These are phyloP conservation scores for Cygnus olor DNA, from an alignment of 2,797 vertebrate species.

Conservation along the genomic window DNA sequence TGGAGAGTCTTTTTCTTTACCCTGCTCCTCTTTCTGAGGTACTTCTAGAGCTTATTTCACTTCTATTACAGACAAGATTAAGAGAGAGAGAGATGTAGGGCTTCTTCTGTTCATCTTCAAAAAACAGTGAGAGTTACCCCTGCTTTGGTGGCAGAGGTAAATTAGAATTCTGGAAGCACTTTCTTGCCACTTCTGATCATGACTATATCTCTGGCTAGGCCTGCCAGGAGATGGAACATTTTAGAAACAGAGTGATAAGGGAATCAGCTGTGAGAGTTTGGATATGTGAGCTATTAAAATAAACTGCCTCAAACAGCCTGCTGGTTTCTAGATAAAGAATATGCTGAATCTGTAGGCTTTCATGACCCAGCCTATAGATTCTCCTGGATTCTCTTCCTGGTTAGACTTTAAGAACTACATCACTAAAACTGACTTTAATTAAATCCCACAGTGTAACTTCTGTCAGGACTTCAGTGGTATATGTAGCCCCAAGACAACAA, in stretches of 20 bases:
- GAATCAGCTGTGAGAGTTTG: not conserved
- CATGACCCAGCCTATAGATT: rapidly evolving
- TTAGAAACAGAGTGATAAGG: not conserved
- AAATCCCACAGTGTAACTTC: not conserved
- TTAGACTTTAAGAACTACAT: not conserved
- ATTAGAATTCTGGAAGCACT: not conserved
- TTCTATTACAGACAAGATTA: not conserved
- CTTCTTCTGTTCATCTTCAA: not conserved
- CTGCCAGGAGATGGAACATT: not conserved
- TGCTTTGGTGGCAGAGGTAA: not conserved
- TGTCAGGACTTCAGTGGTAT: not conserved
- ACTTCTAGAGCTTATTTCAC: not conserved
- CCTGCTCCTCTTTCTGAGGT: not conserved
- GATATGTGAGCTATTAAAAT: not conserved
- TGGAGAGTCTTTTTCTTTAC: not conserved
- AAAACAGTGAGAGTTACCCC: not conserved
- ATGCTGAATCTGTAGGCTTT: not conserved
- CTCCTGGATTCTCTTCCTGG: not conserved
- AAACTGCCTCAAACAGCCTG: not conserved
- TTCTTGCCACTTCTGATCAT: not conserved
- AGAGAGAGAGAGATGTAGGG: not conserved
- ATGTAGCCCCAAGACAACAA: not conserved
- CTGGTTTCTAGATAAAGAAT: not conserved
- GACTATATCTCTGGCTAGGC: not conserved
- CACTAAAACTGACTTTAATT: not conserved